These are phyloP conservation scores for Melanotaenia boesemani DNA, from an alignment of 2,797 vertebrate genomes.

Conservation along the genomic window DNA sequence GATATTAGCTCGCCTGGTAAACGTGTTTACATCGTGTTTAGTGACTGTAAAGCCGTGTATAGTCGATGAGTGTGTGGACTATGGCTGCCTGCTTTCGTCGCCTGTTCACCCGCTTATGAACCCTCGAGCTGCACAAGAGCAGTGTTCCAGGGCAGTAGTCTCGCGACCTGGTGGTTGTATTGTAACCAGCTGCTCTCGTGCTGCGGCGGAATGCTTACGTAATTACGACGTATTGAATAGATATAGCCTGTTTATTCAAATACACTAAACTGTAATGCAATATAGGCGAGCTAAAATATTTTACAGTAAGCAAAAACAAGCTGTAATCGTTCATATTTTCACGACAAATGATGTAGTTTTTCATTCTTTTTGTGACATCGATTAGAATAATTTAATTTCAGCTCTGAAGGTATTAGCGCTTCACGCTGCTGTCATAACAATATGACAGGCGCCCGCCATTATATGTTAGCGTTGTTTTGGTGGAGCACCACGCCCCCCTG, in stretches of 20 bases:
- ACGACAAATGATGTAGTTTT: neutral
- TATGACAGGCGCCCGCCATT: slow-evolving; percentile 82
- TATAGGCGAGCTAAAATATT: neutral
- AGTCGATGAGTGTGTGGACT: slow-evolving; percentile 15
- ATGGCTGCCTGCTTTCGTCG: slow-evolving; percentile 46
- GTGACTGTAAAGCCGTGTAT: slow-evolving; percentile 11
- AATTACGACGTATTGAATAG: slow-evolving; percentile 13
- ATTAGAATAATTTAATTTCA: neutral
- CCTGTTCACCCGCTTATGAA: slow-evolving; percentile 65
- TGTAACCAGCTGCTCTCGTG: slow-evolving; percentile 40
- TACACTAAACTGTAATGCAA: neutral
- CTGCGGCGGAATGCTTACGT: slow-evolving; percentile 47
- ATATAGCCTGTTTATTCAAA: neutral
- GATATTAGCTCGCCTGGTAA: neutral
- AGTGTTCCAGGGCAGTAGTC: slow-evolving; percentile 39
- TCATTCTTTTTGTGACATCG: neutral
- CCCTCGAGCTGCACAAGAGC: slow-evolving; percentile 43
- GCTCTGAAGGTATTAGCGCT: slow-evolving; percentile 26
- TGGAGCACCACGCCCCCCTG: slow-evolving; percentile 82
- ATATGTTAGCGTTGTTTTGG: slow-evolving; percentile 77
- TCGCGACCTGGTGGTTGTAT: slow-evolving; percentile 43
- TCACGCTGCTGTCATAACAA: slow-evolving; percentile 69
- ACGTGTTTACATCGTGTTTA: slow-evolving; percentile 26
- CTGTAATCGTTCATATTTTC: neutral
- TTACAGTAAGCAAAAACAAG: neutral